Evolutionary conservation across 2,113 vertebrate species (phyloP).

Genomic region (Falco punctatus): DNA sequence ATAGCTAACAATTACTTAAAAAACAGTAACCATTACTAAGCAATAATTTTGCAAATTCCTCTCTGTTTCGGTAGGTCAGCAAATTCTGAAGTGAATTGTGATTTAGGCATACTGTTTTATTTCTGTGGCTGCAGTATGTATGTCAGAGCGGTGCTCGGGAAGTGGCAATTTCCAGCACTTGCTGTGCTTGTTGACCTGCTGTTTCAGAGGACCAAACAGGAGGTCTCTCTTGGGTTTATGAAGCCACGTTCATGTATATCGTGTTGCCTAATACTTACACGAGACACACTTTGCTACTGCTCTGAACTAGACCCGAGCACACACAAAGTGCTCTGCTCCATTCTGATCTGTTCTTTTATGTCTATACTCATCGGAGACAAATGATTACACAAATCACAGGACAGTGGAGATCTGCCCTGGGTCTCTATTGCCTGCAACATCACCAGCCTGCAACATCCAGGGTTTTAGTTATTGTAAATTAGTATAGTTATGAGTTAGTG

Average conservation of each 20-base stretch:
- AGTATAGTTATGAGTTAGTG: not conserved
- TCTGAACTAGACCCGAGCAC: not conserved
- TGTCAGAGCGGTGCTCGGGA: not conserved
- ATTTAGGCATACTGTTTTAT: not conserved
- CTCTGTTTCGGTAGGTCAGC: not conserved
- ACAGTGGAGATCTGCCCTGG: not conserved
- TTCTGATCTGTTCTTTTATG: not conserved
- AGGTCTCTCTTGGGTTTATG: not conserved
- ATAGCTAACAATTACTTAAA: not conserved
- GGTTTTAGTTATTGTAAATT: not conserved
- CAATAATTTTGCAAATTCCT: not conserved
- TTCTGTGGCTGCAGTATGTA: not conserved
- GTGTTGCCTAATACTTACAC: not conserved
- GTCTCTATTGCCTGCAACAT: not conserved
- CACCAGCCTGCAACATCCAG: not conserved
- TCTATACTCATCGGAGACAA: not conserved
- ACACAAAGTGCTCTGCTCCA: accelerated
- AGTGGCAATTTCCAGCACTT: not conserved
- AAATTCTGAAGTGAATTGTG: not conserved
- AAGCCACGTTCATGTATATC: too few species aligned
- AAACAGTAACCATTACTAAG: not conserved
- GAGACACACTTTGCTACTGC: not conserved
- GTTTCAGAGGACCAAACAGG: not conserved
- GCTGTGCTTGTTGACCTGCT: not conserved
- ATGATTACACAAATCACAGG: not conserved